Conservation (phyloP, 64 coral and sea anemone species). For the Pocillopora damicornis region DNA sequence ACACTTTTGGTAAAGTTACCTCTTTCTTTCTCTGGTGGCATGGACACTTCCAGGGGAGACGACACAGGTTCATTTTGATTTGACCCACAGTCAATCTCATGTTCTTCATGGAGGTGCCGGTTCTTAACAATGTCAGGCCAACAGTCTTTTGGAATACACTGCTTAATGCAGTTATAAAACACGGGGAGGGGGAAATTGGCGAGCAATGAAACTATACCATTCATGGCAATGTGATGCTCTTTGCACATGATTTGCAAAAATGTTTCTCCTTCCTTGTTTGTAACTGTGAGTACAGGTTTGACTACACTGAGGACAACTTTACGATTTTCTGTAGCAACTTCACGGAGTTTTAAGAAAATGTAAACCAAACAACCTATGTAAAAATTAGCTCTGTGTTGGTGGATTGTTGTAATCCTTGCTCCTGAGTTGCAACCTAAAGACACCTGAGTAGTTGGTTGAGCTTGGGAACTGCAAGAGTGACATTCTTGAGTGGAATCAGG, state of each 20-base stretch:
- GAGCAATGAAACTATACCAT: background rate
- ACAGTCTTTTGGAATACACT: background rate
- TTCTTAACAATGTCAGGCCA: background rate
- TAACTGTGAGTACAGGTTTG: background rate
- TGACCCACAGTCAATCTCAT: background rate
- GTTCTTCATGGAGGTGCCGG: too few relatives aligned
- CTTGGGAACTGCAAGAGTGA: background rate
- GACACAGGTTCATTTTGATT: background rate
- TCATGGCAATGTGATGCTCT: conserved; percentile 9
- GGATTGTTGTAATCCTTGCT: background rate
- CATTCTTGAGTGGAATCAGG: conserved; percentile 35
- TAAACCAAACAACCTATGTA: background rate
- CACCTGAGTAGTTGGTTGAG: too few relatives aligned
- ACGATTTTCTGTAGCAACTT: background rate
- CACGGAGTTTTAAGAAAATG: background rate
- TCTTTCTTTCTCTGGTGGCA: background rate
- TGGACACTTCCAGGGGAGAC: background rate
- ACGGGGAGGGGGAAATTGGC: background rate
- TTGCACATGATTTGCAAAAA: conserved; percentile 28
- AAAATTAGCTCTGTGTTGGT: background rate
- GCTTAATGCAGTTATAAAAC: background rate
- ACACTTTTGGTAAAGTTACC: background rate
- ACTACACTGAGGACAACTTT: background rate
- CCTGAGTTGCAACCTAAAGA: background rate
- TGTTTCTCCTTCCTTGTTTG: conserved; percentile 17